A percentile compares a stretch with the other conserved stretches of the same genome.
phyloP scores from a whole-genome alignment of 2,113 vertebrate genomes.

The Silurus glanis region DNA sequence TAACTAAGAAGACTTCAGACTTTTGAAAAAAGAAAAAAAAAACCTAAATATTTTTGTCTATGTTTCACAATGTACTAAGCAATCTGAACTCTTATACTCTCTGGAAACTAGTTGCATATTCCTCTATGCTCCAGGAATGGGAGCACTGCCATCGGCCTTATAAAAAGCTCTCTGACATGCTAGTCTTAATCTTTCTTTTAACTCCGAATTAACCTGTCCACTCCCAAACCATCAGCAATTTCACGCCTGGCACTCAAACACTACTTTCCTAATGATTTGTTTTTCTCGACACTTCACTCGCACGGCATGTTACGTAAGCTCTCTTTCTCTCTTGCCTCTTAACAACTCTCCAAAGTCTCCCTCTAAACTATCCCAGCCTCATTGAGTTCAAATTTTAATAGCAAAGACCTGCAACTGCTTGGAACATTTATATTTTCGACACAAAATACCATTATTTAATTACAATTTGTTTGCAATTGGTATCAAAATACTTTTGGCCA shows the following conservation, averaged over 20 bases:
- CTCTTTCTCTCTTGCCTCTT: background rate
- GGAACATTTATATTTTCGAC: background rate
- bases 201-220: constrained; percentile 1
- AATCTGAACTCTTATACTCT: background rate
- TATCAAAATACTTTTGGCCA: background rate
- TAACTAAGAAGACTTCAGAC: background rate
- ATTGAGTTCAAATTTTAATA: background rate
- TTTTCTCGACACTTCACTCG: constrained; percentile 16
- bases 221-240: constrained; percentile 15
- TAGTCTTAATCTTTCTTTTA: background rate
- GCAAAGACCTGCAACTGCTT: background rate
- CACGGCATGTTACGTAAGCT: constrained; percentile 7
- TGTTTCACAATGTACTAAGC: background rate
- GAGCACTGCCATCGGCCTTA: constrained; percentile 2
- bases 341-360: background rate
- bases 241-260: constrained; percentile 8
- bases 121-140: background rate
- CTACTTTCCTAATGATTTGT: background rate
- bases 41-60: background rate
- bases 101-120: background rate
- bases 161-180: constrained; percentile 3
- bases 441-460: background rate
- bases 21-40: too few relatives aligned
- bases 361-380: background rate
- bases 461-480: background rate